Evolutionary conservation across 1,140 invertebrate species (phyloP).

Genomic region (Diabrotica virgifera): DNA sequence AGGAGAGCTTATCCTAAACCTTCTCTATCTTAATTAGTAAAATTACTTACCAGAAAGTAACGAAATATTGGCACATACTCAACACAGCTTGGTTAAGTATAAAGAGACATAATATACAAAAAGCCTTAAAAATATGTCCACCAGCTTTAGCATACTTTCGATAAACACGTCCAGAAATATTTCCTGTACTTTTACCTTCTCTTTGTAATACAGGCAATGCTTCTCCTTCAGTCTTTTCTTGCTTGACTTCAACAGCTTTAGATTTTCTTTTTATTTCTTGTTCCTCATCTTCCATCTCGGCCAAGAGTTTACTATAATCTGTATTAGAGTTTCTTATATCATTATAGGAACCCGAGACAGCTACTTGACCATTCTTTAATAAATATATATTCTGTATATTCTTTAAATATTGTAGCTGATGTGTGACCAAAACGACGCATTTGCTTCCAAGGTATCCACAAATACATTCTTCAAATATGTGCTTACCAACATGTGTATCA

Average conservation of each 20-base stretch:
- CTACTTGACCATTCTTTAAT: constrained; percentile 58
- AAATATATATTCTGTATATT: constrained; percentile 68
- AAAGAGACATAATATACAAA: constrained; percentile 54
- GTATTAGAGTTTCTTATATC: constrained; percentile 46
- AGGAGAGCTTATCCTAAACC: too few relatives aligned
- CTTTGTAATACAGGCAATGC: constrained; percentile 61
- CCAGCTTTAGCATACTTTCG: constrained; percentile 59
- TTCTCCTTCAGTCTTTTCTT: constrained; percentile 28
- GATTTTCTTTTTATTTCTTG: constrained; percentile 39
- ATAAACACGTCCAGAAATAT: constrained; percentile 57
- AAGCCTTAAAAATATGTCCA: constrained; percentile 51
- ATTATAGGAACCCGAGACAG: constrained; percentile 52
- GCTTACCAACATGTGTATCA: constrained; percentile 67
- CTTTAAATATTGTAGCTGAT: constrained; percentile 83
- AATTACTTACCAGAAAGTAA: constrained; percentile 60
- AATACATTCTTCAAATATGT: constrained; percentile 68
- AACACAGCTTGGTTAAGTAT: constrained; percentile 53
- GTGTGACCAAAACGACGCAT: constrained; percentile 78
- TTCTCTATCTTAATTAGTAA: not conserved
- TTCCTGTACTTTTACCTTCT: constrained; percentile 46
- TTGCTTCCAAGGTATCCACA: constrained; percentile 58
- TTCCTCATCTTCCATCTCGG: constrained; percentile 50
- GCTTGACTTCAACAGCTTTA: constrained; percentile 8
- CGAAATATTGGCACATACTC: constrained; percentile 55
- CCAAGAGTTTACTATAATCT: constrained; percentile 55